Percentiles rank a stretch among this genome's conserved stretches.
phyloP scores from a whole-genome alignment of 1,140 invertebrate species.

The Oryctes rhinoceros region DNA sequence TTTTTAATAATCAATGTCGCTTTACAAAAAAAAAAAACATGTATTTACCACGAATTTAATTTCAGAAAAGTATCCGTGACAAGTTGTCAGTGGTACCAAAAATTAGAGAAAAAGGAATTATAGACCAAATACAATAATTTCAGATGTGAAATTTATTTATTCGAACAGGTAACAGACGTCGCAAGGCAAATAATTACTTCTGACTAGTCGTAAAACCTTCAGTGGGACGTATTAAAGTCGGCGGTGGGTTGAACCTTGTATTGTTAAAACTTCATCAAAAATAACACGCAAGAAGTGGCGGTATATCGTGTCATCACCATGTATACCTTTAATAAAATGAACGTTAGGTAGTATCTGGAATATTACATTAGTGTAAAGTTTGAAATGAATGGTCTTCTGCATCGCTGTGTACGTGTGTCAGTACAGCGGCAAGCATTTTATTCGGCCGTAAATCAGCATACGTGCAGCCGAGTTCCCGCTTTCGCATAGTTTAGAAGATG shows the following conservation, averaged over 20 bases:
- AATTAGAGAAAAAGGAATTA: no score
- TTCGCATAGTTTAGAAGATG: conserved; percentile 6
- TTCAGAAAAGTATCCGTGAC: no score
- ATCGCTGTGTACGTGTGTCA: neutral
- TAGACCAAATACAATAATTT: no score
- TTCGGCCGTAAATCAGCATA: neutral
- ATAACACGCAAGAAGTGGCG: neutral
- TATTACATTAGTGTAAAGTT: neutral
- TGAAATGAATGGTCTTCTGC: neutral
- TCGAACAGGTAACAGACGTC: no score
- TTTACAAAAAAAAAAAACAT: no score
- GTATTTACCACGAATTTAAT: no score
- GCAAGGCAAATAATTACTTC: no score
- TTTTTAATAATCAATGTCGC: no score
- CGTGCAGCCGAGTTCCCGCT: neutral
- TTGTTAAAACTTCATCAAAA: neutral
- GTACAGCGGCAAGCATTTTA: neutral
- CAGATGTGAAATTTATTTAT: no score
- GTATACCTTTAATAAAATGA: neutral
- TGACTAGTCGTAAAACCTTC: no score
- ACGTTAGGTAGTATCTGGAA: neutral
- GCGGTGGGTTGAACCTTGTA: neutral
- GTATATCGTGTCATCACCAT: neutral
- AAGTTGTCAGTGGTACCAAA: no score
- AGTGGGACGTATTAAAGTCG: no score